Evolutionary conservation across 2,888 invertebrate species (phyloP).

Genomic region (Carterocephalus palaemon): DNA sequence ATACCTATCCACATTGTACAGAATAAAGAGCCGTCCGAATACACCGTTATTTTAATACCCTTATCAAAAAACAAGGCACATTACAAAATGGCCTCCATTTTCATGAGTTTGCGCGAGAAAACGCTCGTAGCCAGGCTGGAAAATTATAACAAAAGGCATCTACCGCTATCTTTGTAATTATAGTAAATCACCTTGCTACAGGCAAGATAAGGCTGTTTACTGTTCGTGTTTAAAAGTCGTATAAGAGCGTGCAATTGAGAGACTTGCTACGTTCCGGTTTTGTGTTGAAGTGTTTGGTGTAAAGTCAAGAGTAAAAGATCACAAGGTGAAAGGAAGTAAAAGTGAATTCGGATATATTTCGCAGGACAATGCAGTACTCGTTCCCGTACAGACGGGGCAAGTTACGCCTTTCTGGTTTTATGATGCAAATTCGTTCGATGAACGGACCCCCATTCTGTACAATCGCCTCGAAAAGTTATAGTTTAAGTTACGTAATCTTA

Average conservation of each 20-base stretch:
- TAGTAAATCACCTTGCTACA: slow-evolving; percentile 78
- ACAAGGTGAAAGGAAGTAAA: slow-evolving; percentile 39
- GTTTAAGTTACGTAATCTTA: slow-evolving; percentile 27
- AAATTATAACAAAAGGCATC: slow-evolving; percentile 80
- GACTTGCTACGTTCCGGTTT: slow-evolving; percentile 57
- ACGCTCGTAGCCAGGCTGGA: slow-evolving; percentile 72
- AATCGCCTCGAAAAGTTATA: slow-evolving; percentile 59
- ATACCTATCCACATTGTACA: slow-evolving; percentile 55
- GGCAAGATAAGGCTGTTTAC: slow-evolving; percentile 72
- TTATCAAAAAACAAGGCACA: slow-evolving; percentile 79
- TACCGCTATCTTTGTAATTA: slow-evolving; percentile 80
- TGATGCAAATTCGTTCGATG: slow-evolving; percentile 59
- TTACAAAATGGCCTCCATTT: slow-evolving; percentile 77
- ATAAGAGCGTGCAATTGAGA: slow-evolving; percentile 45
- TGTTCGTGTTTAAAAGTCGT: slow-evolving; percentile 55
- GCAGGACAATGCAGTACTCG: slow-evolving; percentile 41
- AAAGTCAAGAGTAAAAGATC: slow-evolving; percentile 39
- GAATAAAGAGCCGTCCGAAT: slow-evolving; percentile 66
- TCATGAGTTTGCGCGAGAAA: slow-evolving; percentile 76
- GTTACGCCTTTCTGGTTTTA: slow-evolving; percentile 53
- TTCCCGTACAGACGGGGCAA: slow-evolving; percentile 39
- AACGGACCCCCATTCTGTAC: slow-evolving; percentile 69
- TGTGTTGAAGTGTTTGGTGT: slow-evolving; percentile 43
- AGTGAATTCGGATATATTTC: slow-evolving; percentile 44
- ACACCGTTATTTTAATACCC: slow-evolving; percentile 75